Conservation (phyloP, 2,797 vertebrate genomes). For the Eulemur mongoz region DNA sequence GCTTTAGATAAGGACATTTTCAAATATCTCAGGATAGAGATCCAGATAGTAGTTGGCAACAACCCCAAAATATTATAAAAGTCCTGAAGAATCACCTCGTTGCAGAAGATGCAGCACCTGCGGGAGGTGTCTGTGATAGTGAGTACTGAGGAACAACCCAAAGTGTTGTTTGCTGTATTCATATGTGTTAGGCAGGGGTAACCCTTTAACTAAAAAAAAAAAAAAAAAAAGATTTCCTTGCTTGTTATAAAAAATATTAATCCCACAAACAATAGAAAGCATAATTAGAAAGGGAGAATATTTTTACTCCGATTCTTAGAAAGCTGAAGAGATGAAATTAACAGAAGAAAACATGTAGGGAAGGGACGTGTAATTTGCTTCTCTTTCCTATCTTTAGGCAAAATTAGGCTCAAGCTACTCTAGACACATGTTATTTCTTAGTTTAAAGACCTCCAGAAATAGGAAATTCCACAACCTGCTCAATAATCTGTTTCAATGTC, state of each 20-base stretch:
- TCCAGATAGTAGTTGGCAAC: not conserved
- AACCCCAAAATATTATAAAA: constrained; percentile 11
- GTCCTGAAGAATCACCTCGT: not conserved
- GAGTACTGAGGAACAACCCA: not conserved
- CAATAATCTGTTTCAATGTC: not conserved
- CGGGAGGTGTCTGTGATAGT: not conserved
- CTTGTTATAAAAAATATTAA: constrained; percentile 20
- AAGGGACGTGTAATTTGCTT: not conserved
- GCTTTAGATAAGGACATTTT: constrained; percentile 7
- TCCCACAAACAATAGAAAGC: not conserved
- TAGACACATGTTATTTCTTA: not conserved
- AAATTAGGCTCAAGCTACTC: not conserved
- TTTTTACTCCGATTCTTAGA: not conserved
- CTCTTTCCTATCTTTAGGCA: not conserved
- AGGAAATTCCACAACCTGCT: not conserved
- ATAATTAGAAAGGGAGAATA: not conserved
- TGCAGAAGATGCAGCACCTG: not conserved
- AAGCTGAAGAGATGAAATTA: not conserved
- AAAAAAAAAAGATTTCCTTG: not conserved
- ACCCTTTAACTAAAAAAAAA: not conserved
- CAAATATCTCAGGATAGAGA: not conserved
- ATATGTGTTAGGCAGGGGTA: not conserved
- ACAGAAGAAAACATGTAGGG: not conserved
- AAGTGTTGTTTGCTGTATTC: constrained; percentile 61
- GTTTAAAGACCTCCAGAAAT: not conserved